Evolutionary conservation across 2,888 invertebrate genomes (phyloP), one percentile per base, ranked within the genome.

Genomic region (Suillia variegata): DNA sequence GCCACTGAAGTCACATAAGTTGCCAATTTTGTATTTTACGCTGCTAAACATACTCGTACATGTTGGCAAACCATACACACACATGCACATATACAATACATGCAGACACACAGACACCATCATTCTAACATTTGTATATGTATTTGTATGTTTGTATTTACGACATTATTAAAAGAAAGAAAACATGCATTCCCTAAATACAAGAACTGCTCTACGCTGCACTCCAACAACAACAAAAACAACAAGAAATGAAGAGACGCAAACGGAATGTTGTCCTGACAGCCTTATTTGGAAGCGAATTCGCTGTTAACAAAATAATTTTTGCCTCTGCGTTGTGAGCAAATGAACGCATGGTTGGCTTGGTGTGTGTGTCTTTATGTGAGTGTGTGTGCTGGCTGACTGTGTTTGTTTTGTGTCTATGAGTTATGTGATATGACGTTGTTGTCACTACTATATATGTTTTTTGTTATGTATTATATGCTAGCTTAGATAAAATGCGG

Each of bases 1-100:
- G 55, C 55, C 59, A 55, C 59, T 52, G 47, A 55, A 59, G 59
- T 55, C 51, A 55, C 47, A 55, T 51, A 59, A 55, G 55, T 55
- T 59, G 51, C 33, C 22, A 55, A 59, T 55, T 55, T 55, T 55
- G 42, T 59, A 59, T 59, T 38, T 55, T 17, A 50, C 22, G 52
- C 38, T 50, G 38, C 17, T 31, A 54, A 4, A 18, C 22, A 20
- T 20, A 47, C 47, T 33, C 15, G 13, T 24, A 64, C 66, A 63
- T 58, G n/a, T n/a, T n/a, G n/a, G n/a, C n/a, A n/a, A n/a, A n/a
- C 18, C 24, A 50, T 13, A n/a, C 24, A 24, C 2, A 15, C 26
- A 50, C n/a, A 3, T 4, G n/a, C 38, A 38, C n/a, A n/a, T n/a
- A 38, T 45, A 13, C 45, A 45, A 6, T 20, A 20, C 38, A 13